A percentile compares a stretch with the other conserved stretches of the same genome.
Evolutionary conservation across 2,888 invertebrate species (phyloP).

Genomic region (Octodonta nipae): DNA sequence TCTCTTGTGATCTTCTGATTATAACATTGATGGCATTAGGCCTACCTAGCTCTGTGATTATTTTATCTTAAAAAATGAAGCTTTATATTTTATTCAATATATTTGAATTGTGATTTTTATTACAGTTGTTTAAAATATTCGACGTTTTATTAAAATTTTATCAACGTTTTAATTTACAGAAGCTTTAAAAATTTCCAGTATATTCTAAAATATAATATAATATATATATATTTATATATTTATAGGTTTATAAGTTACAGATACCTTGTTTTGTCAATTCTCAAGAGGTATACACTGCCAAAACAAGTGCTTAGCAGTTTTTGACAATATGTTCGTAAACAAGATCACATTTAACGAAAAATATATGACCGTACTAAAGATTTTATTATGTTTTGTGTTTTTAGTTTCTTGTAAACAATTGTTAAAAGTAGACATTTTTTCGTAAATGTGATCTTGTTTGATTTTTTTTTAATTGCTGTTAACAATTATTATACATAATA

Average conservation of each 20-base stretch:
- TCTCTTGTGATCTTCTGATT: slow-evolving; percentile 21
- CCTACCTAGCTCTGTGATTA: slow-evolving; percentile 21
- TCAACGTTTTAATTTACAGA: slow-evolving; percentile 10
- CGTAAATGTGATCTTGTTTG: too few species aligned
- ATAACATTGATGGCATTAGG: slow-evolving; percentile 13
- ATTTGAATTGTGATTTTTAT: slow-evolving; percentile 12
- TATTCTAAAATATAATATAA: too few species aligned
- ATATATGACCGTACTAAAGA: too few species aligned
- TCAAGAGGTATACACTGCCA: slow-evolving; percentile 14
- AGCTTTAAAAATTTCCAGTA: too few species aligned
- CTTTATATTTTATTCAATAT: slow-evolving; percentile 19
- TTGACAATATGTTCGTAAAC: slow-evolving; percentile 14
- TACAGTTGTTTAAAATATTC: slow-evolving; percentile 12
- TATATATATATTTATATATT: too few species aligned
- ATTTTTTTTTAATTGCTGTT: too few species aligned
- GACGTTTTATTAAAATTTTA: slow-evolving; percentile 8
- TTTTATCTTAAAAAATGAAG: slow-evolving; percentile 20
- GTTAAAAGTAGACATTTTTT: too few species aligned
- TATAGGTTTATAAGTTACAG: slow-evolving; percentile 7
- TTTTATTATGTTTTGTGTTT: too few species aligned
- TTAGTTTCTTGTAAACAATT: too few species aligned
- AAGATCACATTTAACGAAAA: too few species aligned
- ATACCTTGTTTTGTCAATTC: slow-evolving; percentile 6
- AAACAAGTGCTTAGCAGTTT: slow-evolving; percentile 14
- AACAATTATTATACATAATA: too few species aligned